Base-by-base conservation (phyloP, 1,140 invertebrate genomes). In the Aphaenogaster rudis region DNA sequence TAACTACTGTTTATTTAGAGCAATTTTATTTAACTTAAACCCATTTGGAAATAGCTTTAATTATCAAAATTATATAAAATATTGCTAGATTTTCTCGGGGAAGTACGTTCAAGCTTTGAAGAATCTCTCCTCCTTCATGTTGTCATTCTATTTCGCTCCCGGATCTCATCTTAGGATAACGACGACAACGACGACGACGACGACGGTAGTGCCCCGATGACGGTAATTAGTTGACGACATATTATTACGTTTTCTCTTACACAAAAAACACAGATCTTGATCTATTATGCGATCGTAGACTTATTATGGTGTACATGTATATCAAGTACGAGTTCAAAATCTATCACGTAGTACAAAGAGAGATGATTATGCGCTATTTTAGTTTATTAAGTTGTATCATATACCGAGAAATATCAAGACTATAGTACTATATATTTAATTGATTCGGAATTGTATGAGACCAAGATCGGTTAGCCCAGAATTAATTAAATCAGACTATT, bases 311-410 rank as follows among this genome's bases (percentile, higher is more conserved):
- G 90, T 91, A 88, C 88, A 93, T 91, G 88, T 92, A 91, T 94
- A 92, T 93, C 92, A 93, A 90, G 93, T 93, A 94, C 92, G 93
- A 94, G 93, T 92, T 93, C 93, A 95, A 95, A 94, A 94, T 92
- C 94, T 95, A 95, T 95, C 94, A 93, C 92, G 91, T 95, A 94
- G 92, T 95, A 94, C 92, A 95, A 94, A 95, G 93, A 95, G 94
- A 93, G 93, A 94, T 92, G 93, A 94, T 94, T 94, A 94, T 93
- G 92, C 78, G 63, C 92, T 94, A 93, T 93, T 92, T 92, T 94
- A 92, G 86, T 94, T 92, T 92, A 90, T 93, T 93, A 91, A 88
- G 87, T 93, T 92, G 93, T 92, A 92, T 91, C 90, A 92, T 92
- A 92, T 93, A 92, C 90, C 91, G 91, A 93, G 91, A 93, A 93